Conservation (phyloP, 2,113 vertebrate species). For the Ptilonorhynchus violaceus region DNA sequence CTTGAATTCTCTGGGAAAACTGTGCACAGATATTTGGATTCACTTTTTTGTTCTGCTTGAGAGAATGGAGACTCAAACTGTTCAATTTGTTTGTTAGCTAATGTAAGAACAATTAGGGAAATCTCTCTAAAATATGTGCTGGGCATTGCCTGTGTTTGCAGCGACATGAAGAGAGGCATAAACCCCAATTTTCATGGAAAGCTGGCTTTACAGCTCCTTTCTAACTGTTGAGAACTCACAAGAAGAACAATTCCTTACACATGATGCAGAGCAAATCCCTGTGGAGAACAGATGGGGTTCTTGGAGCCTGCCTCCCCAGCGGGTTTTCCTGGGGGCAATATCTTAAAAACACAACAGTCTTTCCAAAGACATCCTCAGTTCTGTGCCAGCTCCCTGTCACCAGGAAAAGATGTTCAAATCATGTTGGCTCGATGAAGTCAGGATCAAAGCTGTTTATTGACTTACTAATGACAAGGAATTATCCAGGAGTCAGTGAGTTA, state of each 20-base stretch:
- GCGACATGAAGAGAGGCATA: neutral
- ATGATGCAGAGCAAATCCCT: neutral
- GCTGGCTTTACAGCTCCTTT: neutral
- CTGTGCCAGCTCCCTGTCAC: neutral
- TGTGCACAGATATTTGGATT: neutral
- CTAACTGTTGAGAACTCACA: neutral
- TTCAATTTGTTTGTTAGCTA: neutral
- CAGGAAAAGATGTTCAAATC: neutral
- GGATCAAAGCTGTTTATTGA: neutral
- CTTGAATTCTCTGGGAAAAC: neutral
- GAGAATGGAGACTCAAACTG: neutral
- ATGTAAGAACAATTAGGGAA: neutral
- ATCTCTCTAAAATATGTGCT: neutral
- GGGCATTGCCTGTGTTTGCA: neutral
- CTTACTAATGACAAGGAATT: slow-evolving; percentile 8
- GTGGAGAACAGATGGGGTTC: neutral
- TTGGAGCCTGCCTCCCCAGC: neutral
- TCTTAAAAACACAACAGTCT: neutral
- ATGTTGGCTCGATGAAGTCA: accelerated
- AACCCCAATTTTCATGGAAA: neutral
- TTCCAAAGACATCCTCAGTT: neutral
- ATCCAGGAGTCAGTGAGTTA: neutral
- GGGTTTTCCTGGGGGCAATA: neutral
- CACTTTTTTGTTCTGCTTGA: neutral
- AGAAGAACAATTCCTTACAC: neutral